phyloP scores from a whole-genome alignment of 2,797 vertebrate genomes.

The Melopsittacus undulatus region DNA sequence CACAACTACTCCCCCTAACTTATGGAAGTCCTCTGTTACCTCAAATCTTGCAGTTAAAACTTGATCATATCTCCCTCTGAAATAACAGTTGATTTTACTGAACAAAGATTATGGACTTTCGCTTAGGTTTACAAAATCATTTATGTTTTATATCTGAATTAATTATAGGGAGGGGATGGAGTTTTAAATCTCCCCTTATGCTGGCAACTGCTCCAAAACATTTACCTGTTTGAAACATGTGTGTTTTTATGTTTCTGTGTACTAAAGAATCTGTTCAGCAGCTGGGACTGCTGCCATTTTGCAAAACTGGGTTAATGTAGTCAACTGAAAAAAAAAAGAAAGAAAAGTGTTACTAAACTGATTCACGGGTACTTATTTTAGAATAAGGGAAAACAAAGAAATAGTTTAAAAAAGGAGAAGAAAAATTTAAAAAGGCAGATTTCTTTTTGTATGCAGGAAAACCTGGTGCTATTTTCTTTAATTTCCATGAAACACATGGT shows the following conservation, averaged over 20 bases:
- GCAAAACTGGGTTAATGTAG: neutral
- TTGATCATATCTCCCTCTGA: neutral
- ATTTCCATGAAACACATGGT: neutral
- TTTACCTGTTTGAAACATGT: neutral
- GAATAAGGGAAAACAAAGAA: neutral
- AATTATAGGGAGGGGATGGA: fast-evolving
- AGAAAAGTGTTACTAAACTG: neutral
- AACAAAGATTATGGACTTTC: neutral
- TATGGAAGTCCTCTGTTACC: neutral
- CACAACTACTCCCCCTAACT: neutral
- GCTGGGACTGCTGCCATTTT: neutral
- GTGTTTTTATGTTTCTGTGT: neutral
- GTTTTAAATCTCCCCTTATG: neutral
- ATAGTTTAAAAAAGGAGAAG: neutral
- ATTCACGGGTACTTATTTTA: neutral
- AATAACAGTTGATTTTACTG: neutral
- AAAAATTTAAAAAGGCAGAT: neutral
- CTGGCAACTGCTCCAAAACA: neutral
- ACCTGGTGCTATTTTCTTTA: neutral
- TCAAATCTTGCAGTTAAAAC: neutral
- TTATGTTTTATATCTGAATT: neutral
- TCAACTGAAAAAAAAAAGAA: neutral
- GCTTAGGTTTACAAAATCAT: neutral
- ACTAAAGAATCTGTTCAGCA: neutral
- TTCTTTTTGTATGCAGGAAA: neutral